Conservation (phyloP, 2,888 invertebrate species). For the Elmis aenea region DNA sequence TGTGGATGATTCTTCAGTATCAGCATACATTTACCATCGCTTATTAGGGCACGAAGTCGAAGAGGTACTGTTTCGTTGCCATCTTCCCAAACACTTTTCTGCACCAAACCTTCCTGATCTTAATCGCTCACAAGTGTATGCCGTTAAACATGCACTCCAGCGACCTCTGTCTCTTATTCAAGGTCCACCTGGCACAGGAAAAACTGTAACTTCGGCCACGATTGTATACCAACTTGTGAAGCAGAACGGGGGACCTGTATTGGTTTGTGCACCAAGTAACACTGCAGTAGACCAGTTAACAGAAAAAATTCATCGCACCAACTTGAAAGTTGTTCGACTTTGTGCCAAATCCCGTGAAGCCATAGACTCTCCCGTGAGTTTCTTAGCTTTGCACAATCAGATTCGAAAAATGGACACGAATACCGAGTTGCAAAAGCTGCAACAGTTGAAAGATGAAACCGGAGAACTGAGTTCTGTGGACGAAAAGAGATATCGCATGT, state of each 20-base stretch:
- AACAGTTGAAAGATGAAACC: conserved; percentile 95
- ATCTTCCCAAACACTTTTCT: conserved; percentile 93
- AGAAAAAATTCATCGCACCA: conserved; percentile 96
- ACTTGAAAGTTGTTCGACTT: conserved; percentile 86
- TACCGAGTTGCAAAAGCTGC: conserved; percentile 89
- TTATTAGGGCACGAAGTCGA: conserved; percentile 92
- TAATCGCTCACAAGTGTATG: conserved; percentile 97
- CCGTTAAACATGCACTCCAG: conserved; percentile 96
- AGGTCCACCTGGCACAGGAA: conserved; percentile 96
- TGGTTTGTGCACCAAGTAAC: conserved; percentile 98
- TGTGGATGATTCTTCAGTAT: conserved; percentile 93
- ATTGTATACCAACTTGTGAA: conserved; percentile 97
- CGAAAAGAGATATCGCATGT: conserved; percentile 85
- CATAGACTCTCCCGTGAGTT: conserved; percentile 95
- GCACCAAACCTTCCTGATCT: conserved; percentile 97
- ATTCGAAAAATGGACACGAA: conserved; percentile 91
- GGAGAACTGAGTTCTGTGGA: conserved; percentile 95
- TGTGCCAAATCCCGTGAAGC: conserved; percentile 98
- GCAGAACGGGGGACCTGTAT: conserved; percentile 88
- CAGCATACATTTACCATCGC: conserved; percentile 96
- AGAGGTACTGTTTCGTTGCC: conserved; percentile 85
- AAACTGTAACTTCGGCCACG: conserved; percentile 98
- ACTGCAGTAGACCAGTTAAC: conserved; percentile 99
- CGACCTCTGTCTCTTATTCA: conserved; percentile 95
- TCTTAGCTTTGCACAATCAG: conserved; percentile 94